Evolutionary conservation across 2,113 vertebrate species (phyloP).

Genomic region (Scytalopus superciliaris): DNA sequence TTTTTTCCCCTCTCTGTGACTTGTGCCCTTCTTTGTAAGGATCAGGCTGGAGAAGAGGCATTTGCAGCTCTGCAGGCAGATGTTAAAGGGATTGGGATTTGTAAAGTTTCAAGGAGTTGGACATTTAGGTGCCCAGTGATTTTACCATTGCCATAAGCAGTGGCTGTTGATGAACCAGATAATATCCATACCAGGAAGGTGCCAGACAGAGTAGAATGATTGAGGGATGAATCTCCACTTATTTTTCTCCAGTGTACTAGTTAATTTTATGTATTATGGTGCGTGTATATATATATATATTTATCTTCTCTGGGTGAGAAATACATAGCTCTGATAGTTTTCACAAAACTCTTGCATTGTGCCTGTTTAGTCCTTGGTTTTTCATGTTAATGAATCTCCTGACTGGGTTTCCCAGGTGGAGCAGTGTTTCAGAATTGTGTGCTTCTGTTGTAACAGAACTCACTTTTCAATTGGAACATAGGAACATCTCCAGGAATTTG

Average conservation of each 20-base stretch:
- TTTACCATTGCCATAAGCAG: background rate
- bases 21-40: background rate
- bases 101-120: background rate
- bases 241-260: background rate
- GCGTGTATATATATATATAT: background rate
- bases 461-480: background rate
- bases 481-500: background rate
- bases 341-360: background rate
- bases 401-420: background rate
- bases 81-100: background rate
- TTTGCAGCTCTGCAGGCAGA: background rate
- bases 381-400: background rate
- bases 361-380: background rate
- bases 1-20: background rate
- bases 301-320: background rate
- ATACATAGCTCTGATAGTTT: background rate
- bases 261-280: background rate
- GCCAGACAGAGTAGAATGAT: background rate
- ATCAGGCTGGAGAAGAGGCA: background rate
- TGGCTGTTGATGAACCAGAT: background rate
- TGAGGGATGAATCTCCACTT: background rate
- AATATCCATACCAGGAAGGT: background rate
- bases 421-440: background rate
- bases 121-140: background rate
- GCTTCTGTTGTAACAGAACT: background rate